Evolutionary conservation across 2,113 vertebrate genomes (phyloP), one percentile per base, ranked within the genome.

Genomic region (Pseudolaguvia tuberculata): DNA sequence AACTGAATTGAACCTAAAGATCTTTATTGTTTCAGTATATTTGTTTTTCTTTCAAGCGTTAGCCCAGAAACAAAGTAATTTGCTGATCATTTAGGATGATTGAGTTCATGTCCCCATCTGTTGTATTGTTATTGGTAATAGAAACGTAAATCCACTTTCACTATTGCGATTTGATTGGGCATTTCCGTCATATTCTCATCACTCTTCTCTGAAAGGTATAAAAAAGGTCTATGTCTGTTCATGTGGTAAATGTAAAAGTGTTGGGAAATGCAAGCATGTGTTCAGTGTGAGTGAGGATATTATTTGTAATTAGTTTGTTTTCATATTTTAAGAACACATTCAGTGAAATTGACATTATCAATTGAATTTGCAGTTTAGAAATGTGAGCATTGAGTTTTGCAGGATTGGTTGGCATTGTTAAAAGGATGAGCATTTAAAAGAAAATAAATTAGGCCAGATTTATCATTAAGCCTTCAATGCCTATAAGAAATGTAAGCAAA

Each of bases 391-490:
- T 6, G 35, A 8, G 35, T 15, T n/a, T n/a, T 14, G n/a, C n/a
- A n/a, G n/a, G n/a, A 59, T 69, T 58, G 58, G n/a, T 9, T 25
- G 18, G 29, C 20, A 69, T 69, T 76, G 66, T 65, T 52, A 47
- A 53, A 75, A 45, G 48, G 27, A 58, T 56, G 20, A 47, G 56
- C 20, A 68, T 50, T 63, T 51, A 39, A 29, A 69, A 55, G 57
- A 65, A 39, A 63, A 63, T 56, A 17, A 23, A 45, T 58, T 53
- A 25, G 4, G 14, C n/a, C 2, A 13, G 55, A 73, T 73, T 80
- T 72, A 68, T 56, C 17, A 39, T 57, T 50, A 21, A 18, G 59
- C 10, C 11, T 47, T 79, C 35, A 53, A 29, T 31, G 27, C 42
- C 39, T 27, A 27, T 45, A 50, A 50, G 25, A 50, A 67, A 50